Evolutionary conservation across 2,113 vertebrate species (phyloP), one percentile per base, ranked within the genome.

Genomic region (Procavia capensis): DNA sequence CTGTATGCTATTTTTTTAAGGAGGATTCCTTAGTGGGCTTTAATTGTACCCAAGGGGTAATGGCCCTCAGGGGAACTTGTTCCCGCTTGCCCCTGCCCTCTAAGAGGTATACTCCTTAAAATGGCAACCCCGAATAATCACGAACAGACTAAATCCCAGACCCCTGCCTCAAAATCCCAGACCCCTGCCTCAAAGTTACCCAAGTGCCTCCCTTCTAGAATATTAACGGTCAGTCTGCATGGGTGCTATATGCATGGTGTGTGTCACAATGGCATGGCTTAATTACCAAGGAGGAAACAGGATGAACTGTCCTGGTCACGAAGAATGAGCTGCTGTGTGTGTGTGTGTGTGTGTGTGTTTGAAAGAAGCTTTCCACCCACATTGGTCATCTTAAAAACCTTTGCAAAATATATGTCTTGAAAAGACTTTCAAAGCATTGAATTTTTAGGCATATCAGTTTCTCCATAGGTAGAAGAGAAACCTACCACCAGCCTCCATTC

Each of bases 371-470:
- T 2, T 27, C 70, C 90, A 29, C 6, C 63, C 88, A 93, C 24
- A 57, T 22, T 92, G 81, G 84, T 72, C 43, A 89, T 74, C 27
- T 91, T 70, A 91, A 95, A 88, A 34, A 79, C 54, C 92, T 93
- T 84, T 92, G 43, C 34, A 82, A 91, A 94, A 86, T n/a, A 39
- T 4, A 78, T 78, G 61, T 85, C 63, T 94, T 68, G 31, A 54
- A 75, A 50, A 85, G 74, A 50, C 39, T 89, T 39, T 94, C 92
- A 63, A 14, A 14, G 20, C 47, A 81, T 84, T 76, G n/a, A n/a
- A 92, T 88, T 93, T 66, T 91, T 95, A 95, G 34, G 5, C 39
- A 96, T 57, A 94, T 83, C 50, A 74, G 9, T 75, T 96, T 83
- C 63, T 97, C 6, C 91, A 34, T 36, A 90, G 54, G 83, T 91